Evolutionary conservation across 1,140 invertebrate species (phyloP).

Genomic region (Bombus superbus): DNA sequence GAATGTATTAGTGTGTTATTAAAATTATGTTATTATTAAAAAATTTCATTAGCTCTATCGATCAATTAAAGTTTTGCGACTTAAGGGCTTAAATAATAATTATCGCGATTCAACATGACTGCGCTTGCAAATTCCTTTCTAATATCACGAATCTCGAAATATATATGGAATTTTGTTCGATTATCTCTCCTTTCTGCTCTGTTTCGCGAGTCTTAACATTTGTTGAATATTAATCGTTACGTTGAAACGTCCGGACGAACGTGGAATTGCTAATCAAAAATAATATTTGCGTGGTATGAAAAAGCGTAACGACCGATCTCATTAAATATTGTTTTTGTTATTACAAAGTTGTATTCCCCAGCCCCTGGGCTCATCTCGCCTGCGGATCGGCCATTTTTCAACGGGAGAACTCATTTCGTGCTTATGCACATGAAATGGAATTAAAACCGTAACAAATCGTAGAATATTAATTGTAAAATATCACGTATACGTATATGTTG

Average conservation of each 20-base stretch:
- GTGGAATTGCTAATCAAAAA: background rate
- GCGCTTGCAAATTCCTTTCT: background rate
- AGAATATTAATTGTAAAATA: slow-evolving; percentile 1
- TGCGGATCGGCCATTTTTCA: background rate
- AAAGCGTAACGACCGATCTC: slow-evolving; percentile 6
- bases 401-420: background rate
- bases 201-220: background rate
- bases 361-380: background rate
- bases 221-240: background rate
- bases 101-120: no score
- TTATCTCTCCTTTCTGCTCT: background rate
- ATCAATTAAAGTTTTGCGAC: no score
- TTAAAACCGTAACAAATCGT: slow-evolving; percentile 6
- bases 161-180: background rate
- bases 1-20: background rate
- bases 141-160: background rate
- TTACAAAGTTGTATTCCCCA: background rate
- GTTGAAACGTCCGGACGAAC: background rate
- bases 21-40: no score
- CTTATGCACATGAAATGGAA: background rate
- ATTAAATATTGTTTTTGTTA: slow-evolving; percentile 6
- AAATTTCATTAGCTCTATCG: no score
- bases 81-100: no score
- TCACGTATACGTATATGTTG: background rate
- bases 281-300: background rate